Evolutionary conservation across 1,140 invertebrate species (phyloP), one percentile per base, ranked within the genome.

Genomic region (Atta cephalotes): DNA sequence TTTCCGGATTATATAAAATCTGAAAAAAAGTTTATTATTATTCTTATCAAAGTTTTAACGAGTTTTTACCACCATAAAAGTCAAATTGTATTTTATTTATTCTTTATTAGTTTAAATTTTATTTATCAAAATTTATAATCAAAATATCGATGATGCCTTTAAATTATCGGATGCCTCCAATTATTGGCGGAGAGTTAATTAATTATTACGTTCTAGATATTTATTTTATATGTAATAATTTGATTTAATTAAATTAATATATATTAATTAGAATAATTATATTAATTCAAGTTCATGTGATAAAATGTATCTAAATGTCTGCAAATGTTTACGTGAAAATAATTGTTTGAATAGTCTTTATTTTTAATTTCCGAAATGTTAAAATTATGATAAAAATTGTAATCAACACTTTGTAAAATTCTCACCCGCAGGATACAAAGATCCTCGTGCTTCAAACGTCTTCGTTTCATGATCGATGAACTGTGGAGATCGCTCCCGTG

Each of bases 401-500:
- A 60, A 81, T n/a, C 39, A n/a, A 45, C 25, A 76, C 10, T 51
- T 51, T 16, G 16, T 68, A 2, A 84, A 76, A 0, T 76, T 6
- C 80, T 84, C 56, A 84, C 80, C 70, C 70, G 25, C 70, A 25
- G 2, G 16, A 31, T 16, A 74, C 53, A 53, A 49, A 56, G n/a
- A n/a, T 68, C 49, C 49, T 51, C n/a, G 49, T 62, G 70, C 49
- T 31, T 76, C 58, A 25, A 72, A 84, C 80, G 72, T 88, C 63
- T 56, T 60, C 63, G 68, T 70, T 39, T 88, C 72, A 82, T 72
- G 51, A 80, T 25, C 45, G 56, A 76, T 74, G 58, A 51, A 62
- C 58, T 28, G 51, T 76, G 35, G 51, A 86, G n/a, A 53, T 77
- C 10, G 53, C 53, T 10, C n/a, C 21, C 51, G 31, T 35, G 28